Evolutionary conservation across 37 sponge, comb jelly and placozoan species (phyloP).

Genomic region (Mnemiopsis leidyi): DNA sequence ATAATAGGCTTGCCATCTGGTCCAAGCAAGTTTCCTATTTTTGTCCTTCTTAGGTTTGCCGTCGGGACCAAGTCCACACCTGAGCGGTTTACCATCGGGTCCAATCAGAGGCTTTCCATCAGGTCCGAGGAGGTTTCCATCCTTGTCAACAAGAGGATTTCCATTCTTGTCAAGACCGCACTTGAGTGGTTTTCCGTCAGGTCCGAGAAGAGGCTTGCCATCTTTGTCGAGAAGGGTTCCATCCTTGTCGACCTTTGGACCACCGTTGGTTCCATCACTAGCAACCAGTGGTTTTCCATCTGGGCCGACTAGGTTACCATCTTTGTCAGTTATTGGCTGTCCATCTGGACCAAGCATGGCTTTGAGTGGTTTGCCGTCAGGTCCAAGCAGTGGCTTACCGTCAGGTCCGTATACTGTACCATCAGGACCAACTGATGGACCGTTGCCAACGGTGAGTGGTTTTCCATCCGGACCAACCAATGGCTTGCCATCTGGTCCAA

Average conservation of each 20-base stretch:
- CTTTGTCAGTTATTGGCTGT: constrained; percentile 8
- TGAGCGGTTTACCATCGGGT: constrained; percentile 34
- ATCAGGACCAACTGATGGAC: constrained; percentile 64
- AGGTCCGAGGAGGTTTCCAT: constrained; percentile 56
- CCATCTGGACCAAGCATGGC: constrained; percentile 65
- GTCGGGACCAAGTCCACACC: constrained; percentile 58
- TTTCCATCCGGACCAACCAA: constrained; percentile 44
- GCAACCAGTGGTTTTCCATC: constrained; percentile 64
- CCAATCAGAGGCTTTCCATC: constrained; percentile 47
- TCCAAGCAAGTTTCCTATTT: constrained; percentile 11
- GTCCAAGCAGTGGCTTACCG: constrained; percentile 57
- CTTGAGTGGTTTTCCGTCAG: constrained; percentile 53
- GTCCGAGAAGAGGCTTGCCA: constrained; percentile 62
- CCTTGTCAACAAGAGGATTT: constrained; percentile 48
- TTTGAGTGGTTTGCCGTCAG: constrained; percentile 59
- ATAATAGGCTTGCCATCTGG: constrained; percentile 52
- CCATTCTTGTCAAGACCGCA: constrained; percentile 46
- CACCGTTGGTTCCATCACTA: constrained; percentile 51
- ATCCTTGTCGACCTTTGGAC: constrained; percentile 40
- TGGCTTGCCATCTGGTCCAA: constrained; percentile 51
- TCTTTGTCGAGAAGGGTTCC: constrained; percentile 19
- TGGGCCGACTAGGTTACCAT: constrained; percentile 51
- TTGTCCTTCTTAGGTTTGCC: constrained; percentile 62
- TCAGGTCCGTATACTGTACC: constrained; percentile 62
- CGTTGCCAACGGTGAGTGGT: constrained; percentile 50